These are phyloP conservation scores for Schizopygopsis malacanthus DNA, from an alignment of 2,797 vertebrate genomes.

Conservation along the genomic window DNA sequence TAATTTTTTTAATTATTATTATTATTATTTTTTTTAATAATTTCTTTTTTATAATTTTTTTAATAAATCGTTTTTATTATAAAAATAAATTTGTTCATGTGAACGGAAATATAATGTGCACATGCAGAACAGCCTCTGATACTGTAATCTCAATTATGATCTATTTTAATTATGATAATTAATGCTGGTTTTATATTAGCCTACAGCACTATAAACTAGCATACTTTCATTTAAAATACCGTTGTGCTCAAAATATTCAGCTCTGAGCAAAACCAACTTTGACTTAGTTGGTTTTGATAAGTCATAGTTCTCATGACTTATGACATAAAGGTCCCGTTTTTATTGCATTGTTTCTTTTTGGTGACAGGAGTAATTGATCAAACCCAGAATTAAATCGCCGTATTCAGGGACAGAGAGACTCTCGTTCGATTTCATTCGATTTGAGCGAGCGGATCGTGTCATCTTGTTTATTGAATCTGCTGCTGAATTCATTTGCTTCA, in stretches of 20 bases:
- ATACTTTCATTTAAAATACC: background rate
- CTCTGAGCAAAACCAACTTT: background rate
- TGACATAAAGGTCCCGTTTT: background rate
- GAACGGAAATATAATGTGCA: background rate
- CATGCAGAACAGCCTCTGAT: background rate
- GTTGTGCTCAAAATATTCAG: background rate
- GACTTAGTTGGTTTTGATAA: no score
- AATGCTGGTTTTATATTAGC: background rate
- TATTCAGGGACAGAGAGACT: constrained; percentile 10
- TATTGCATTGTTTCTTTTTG: constrained; percentile 1
- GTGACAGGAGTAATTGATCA: constrained; percentile 27
- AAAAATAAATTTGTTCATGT: no score
- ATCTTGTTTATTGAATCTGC: constrained; percentile 40
- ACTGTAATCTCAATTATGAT: background rate
- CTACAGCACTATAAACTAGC: background rate
- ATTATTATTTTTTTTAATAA: no score
- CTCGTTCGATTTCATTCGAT: background rate
- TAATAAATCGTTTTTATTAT: no score
- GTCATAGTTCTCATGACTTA: background rate
- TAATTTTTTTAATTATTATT: no score
- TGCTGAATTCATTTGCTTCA: constrained; percentile 37
- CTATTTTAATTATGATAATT: background rate
- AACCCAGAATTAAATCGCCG: background rate
- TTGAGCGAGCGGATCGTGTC: background rate
- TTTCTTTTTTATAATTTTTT: no score